These are phyloP conservation scores for Loripinus fragilis DNA, from an alignment of 2,888 invertebrate species.

Conservation along the genomic window DNA sequence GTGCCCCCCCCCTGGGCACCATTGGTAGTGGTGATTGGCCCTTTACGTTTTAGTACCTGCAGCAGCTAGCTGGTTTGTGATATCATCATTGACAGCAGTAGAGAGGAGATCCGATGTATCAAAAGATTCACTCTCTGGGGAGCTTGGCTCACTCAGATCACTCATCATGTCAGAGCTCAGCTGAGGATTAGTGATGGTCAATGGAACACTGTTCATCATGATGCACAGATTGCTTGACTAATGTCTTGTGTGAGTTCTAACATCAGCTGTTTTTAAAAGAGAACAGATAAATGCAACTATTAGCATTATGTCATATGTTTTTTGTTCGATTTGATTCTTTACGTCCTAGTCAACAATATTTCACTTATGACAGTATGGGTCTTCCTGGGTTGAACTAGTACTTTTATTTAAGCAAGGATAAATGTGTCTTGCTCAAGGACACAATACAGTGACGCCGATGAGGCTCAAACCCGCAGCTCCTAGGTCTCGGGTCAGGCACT, in stretches of 20 bases:
- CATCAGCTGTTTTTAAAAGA: background rate
- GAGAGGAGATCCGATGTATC: slow-evolving; percentile 93
- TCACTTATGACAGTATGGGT: too few species aligned
- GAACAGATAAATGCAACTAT: background rate
- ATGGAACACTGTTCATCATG: background rate
- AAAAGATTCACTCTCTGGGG: slow-evolving; percentile 82
- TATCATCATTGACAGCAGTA: slow-evolving; percentile 91
- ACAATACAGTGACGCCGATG: too few species aligned
- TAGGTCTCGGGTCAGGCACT: too few species aligned
- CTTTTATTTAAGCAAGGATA: too few species aligned
- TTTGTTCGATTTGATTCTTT: too few species aligned
- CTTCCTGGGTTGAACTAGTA: too few species aligned
- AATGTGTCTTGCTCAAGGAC: too few species aligned
- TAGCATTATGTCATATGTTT: background rate
- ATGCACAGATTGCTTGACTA: background rate
- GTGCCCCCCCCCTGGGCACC: too few species aligned
- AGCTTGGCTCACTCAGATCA: slow-evolving; percentile 79
- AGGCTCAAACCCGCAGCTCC: too few species aligned
- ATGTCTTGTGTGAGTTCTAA: too few species aligned
- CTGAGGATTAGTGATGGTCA: slow-evolving; percentile 4
- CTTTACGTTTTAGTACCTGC: slow-evolving; percentile 92
- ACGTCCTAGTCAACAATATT: too few species aligned
- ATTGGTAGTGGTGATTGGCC: too few species aligned
- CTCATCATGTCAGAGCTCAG: background rate
- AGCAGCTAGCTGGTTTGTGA: slow-evolving; percentile 97